Base-by-base conservation (phyloP, 2,113 vertebrate species). In the Saimiri boliviensis region DNA sequence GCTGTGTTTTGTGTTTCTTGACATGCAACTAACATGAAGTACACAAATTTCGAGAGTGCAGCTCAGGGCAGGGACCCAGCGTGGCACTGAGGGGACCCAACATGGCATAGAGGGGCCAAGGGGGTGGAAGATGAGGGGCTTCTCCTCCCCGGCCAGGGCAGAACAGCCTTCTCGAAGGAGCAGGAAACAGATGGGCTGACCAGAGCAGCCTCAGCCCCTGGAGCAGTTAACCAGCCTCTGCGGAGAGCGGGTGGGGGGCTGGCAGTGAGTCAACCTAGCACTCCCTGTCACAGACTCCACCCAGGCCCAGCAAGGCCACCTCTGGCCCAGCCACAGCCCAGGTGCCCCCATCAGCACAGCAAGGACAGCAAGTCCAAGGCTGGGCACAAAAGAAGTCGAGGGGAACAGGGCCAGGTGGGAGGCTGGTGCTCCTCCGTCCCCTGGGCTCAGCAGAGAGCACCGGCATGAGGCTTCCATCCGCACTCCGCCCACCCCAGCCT, bases 131-230 rank as follows among this genome's bases (percentile, higher is more conserved):
- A 66, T 17, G 20, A 85, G 27, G 47, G 47, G 20, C 32, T 42
- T 71, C 84, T 74, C 37, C 71, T 85, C 82, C 13, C 25, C 11
- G 63, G 11, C 47, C 82, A 58, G 63, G 79, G 66, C 1, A 13
- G 74, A 19, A 8, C 9, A 0, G 70, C 42, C 71, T 71, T 84
- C 85, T 86, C 17, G 10, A 89, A 89, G 54, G 80, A 82, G 82
- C 63, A 92, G 92, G 93, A 89, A 94, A 82, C 92, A 96, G 84
- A 86, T 82, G 86, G 77, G 45, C 32, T 21, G 10, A 79, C 8
- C 6, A 17, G 27, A 56, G 71, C 5, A 30, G 60, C 37, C 56
- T 60, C 58, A 60, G 58, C 58, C 58, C 58, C 58, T 60, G 25
- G 56, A 52, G 1, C 52, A 49, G 40, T 42, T 42, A 5, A 42